Conservation (phyloP, 2,888 invertebrate genomes). For the Nipponacmea schrenckii region DNA sequence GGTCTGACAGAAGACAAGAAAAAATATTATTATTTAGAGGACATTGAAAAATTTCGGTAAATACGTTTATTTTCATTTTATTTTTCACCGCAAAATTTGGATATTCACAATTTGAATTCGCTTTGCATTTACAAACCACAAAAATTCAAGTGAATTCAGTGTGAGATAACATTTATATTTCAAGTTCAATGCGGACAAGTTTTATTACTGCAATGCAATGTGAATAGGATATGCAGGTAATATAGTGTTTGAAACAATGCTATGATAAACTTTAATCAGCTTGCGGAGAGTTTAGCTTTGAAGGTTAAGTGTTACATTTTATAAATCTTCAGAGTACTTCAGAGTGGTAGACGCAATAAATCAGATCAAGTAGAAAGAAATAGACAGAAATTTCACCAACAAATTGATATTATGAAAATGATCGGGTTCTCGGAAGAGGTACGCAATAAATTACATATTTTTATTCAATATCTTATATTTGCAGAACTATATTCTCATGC, state of each 20-base stretch:
- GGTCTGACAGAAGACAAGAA: conserved; percentile 38
- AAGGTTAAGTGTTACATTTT: no score
- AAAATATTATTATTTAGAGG: conserved; percentile 32
- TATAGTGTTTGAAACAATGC: no score
- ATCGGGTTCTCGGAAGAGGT: conserved; percentile 40
- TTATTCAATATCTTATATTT: background rate
- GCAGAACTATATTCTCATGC: no score
- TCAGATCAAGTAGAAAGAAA: conserved; percentile 21
- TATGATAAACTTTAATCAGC: no score
- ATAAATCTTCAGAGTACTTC: background rate
- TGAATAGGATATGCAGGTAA: no score
- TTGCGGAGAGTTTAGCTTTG: no score
- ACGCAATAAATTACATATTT: background rate
- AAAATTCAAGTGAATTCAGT: no score
- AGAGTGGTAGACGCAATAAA: background rate
- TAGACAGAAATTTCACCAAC: conserved; percentile 31
- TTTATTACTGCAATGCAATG: no score
- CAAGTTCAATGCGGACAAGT: no score
- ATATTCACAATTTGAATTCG: no score
- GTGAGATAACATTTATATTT: no score
- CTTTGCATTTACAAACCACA: no score
- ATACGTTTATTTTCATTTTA: conserved; percentile 1
- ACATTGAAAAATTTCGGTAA: conserved; percentile 34
- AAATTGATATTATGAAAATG: conserved; percentile 33
- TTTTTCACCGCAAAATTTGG: background rate